Base-by-base conservation (phyloP, 2,888 invertebrate genomes). In the Strigamia transsilvanica region DNA sequence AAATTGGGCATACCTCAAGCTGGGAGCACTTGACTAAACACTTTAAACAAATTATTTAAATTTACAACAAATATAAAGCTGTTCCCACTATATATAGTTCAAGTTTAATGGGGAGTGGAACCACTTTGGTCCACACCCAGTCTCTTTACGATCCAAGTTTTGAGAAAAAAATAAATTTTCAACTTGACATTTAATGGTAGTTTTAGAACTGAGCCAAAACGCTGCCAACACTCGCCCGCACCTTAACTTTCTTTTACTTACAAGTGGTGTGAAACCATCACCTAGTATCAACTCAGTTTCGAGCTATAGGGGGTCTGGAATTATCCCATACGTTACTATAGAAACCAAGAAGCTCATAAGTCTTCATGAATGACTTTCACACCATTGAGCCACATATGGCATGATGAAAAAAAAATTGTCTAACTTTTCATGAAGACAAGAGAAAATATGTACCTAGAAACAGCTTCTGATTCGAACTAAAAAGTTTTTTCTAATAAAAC, bases 231-330 rank as follows among this genome's bases (percentile, higher is more conserved):
- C 23, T 73, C 73, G 32, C 73, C 27, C n/a, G 23, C 73, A 73
- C 73, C 73, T 73, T 73, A 73, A 73, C 73, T 73, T 73, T 73
- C 73, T 73, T 27, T 73, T 73, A 73, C 73, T 73, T 73, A 73
- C 73, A 73, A 73, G 73, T 73, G 73, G 73, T 73, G 73, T 73
- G 73, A 73, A 73, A 73, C 73, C 73, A 73, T 73, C 73, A 73
- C 73, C 73, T 73, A 73, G 73, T 32, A 27, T 32, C 73, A 73
- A 56, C 73, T 73, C 73, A 73, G 73, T 27, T 18, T 73, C 32
- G 61, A 66, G 61, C 61, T 66, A n/a, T 66, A 46, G 61, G 27
- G 73, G 73, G 73, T n/a, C 32, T 73, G 73, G 73, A 73, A 73
- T 73, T 73, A 73, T 73, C 73, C 73, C 73, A 73, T 32, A n/a